Evolutionary conservation across 64 coral and sea anemone species (phyloP).

Genomic region (Actinia tenebrosa): DNA sequence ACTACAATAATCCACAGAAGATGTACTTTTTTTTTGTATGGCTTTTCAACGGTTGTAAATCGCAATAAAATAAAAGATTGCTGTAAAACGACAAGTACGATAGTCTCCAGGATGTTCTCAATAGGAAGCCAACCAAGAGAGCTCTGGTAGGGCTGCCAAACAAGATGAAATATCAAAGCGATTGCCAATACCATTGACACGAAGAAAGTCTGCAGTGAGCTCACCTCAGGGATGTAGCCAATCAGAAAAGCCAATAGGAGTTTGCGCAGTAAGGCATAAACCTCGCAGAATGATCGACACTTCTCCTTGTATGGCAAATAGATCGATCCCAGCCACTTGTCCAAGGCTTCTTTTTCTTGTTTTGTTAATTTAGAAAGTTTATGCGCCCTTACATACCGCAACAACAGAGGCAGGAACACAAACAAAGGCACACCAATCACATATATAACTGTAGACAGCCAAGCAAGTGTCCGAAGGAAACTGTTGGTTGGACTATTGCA

Average conservation of each 20-base stretch:
- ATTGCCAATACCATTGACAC: background rate
- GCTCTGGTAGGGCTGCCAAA: background rate
- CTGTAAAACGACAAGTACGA: background rate
- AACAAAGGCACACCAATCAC: conserved; percentile 50
- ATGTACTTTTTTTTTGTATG: background rate
- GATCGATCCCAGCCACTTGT: conserved; percentile 53
- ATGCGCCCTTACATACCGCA: background rate
- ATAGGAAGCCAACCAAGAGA: background rate
- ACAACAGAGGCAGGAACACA: conserved; percentile 43
- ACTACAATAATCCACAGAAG: background rate
- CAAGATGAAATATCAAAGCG: conserved; percentile 13
- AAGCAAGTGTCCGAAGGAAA: conserved; percentile 28
- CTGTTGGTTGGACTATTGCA: conserved; percentile 12
- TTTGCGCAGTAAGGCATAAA: conserved; percentile 27
- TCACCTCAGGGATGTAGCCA: background rate
- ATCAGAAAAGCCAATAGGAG: conserved; percentile 7
- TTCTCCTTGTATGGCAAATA: conserved; percentile 56
- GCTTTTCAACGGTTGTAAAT: background rate
- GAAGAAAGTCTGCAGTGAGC: background rate
- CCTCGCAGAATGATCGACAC: conserved; percentile 44
- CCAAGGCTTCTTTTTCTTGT: conserved; percentile 30
- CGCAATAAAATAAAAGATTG: background rate
- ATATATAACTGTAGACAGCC: conserved; percentile 25
- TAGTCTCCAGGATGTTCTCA: background rate
- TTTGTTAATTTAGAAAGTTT: conserved; percentile 8